Percentiles rank a stretch among this genome's conserved stretches.
These are phyloP conservation scores for Eumacrocentrus americanus DNA, from an alignment of 2,888 invertebrate genomes.

Conservation along the genomic window DNA sequence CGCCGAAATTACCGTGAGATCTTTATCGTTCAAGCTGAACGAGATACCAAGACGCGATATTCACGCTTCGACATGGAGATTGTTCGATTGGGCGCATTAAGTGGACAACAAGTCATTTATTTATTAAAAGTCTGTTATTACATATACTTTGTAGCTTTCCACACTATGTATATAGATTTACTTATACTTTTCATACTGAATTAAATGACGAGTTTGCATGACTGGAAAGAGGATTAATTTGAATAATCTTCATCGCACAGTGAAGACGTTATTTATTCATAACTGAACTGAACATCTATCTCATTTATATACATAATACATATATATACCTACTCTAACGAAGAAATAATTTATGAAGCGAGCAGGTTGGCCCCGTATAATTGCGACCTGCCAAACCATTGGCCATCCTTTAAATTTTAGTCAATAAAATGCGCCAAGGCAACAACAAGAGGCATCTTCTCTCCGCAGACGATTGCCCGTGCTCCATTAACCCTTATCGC, in stretches of 20 bases:
- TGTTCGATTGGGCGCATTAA: constrained; percentile 35
- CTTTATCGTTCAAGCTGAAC: constrained; percentile 47
- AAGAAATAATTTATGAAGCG: constrained; percentile 15
- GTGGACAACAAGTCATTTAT: constrained; percentile 32
- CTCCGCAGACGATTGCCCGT: constrained; percentile 8
- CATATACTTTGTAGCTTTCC: too few relatives aligned
- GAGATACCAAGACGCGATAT: constrained; percentile 55
- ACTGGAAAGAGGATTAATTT: too few relatives aligned
- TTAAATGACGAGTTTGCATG: too few relatives aligned
- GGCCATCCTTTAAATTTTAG: constrained; percentile 11
- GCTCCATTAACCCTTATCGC: constrained; percentile 32
- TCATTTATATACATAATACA: background rate
- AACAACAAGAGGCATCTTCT: background rate
- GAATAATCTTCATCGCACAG: too few relatives aligned
- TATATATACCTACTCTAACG: background rate
- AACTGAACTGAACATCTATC: background rate
- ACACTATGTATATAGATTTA: too few relatives aligned
- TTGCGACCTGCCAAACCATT: constrained; percentile 8
- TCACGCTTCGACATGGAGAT: constrained; percentile 55
- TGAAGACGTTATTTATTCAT: background rate
- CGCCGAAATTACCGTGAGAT: constrained; percentile 57
- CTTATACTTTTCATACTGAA: too few relatives aligned
- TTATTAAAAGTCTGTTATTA: constrained; percentile 19
- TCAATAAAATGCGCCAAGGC: constrained; percentile 17
- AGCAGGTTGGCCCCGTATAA: constrained; percentile 10